Percentiles rank a stretch among this genome's conserved stretches.
Evolutionary conservation across 2,888 invertebrate genomes (phyloP).

Genomic region (Lasioglossum vierecki): DNA sequence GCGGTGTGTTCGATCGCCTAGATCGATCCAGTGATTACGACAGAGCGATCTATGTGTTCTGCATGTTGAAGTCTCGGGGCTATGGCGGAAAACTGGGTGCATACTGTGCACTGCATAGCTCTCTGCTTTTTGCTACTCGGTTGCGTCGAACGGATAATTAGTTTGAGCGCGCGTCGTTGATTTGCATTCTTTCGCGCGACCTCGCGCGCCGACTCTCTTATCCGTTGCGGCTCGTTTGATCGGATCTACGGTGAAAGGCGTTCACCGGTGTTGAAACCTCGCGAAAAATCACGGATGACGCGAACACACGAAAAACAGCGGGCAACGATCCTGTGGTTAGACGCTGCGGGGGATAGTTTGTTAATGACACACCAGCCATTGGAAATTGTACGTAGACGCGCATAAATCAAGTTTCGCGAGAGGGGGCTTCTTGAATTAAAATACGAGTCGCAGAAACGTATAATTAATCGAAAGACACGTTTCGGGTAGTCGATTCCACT

Average conservation of each 20-base stretch:
- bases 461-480: slow-evolving; percentile 23
- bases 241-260: slow-evolving; percentile 46
- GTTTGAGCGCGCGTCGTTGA: slow-evolving; percentile 32
- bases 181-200: slow-evolving; percentile 45
- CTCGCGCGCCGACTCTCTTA: background rate
- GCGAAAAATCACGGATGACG: background rate
- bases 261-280: background rate
- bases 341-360: background rate
- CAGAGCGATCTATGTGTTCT: background rate
- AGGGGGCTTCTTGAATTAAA: slow-evolving; percentile 13
- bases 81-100: background rate
- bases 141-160: slow-evolving; percentile 50
- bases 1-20: slow-evolving; percentile 24
- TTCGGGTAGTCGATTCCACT: background rate
- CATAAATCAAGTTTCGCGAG: background rate
- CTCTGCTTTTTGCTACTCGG: background rate
- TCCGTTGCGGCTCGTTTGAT: slow-evolving; percentile 15
- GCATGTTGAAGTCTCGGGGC: background rate
- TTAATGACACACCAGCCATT: background rate
- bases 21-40: slow-evolving; percentile 41
- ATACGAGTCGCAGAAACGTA: slow-evolving; percentile 1
- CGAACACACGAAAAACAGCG: background rate
- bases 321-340: background rate
- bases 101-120: background rate
- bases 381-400: background rate